phyloP scores from a whole-genome alignment of 2,888 invertebrate genomes.

The Drosophila rellima region DNA sequence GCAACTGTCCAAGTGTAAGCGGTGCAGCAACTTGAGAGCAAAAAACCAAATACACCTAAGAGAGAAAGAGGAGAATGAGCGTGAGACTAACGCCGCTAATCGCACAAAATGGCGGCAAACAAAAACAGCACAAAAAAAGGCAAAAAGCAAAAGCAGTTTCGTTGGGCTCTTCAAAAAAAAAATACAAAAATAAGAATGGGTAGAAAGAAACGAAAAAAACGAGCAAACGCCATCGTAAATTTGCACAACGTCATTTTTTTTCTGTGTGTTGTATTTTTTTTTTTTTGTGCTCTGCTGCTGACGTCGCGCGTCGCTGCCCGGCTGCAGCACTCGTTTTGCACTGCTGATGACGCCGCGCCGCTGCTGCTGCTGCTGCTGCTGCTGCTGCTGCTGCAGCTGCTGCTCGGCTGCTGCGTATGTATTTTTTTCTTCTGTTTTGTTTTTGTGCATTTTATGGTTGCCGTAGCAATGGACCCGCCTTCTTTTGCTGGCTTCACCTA shows the following conservation, averaged over 20 bases:
- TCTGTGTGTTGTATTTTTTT: too few species aligned
- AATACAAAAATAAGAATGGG: constrained; percentile 17
- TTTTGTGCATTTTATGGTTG: constrained; percentile 58
- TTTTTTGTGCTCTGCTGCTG: constrained; percentile 24
- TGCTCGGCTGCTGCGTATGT: constrained; percentile 26
- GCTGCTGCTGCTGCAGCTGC: constrained; percentile 8
- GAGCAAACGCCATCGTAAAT: constrained; percentile 52
- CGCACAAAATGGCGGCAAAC: constrained; percentile 78
- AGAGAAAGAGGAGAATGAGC: constrained; percentile 9
- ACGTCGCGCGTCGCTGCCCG: constrained; percentile 33
- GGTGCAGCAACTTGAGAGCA: constrained; percentile 40
- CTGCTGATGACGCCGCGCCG: constrained; percentile 33
- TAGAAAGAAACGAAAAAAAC: constrained; percentile 19
- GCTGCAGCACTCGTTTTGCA: constrained; percentile 29
- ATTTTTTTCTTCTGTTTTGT: constrained; percentile 19
- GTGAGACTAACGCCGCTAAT: constrained; percentile 61
- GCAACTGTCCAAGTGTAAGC: constrained; percentile 30
- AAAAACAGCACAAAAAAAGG: constrained; percentile 17
- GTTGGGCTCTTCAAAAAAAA: constrained; percentile 1
- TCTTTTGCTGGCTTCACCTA: constrained; percentile 81
- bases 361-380: constrained; percentile 7
- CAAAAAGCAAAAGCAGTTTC: constrained; percentile 1
- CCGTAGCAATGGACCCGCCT: constrained; percentile 84
- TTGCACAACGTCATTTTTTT: constrained; percentile 59
- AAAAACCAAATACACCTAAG: constrained; percentile 18